Evolutionary conservation across 2,113 vertebrate species (phyloP), one percentile per base, ranked within the genome.

Genomic region (Turnix velox): DNA sequence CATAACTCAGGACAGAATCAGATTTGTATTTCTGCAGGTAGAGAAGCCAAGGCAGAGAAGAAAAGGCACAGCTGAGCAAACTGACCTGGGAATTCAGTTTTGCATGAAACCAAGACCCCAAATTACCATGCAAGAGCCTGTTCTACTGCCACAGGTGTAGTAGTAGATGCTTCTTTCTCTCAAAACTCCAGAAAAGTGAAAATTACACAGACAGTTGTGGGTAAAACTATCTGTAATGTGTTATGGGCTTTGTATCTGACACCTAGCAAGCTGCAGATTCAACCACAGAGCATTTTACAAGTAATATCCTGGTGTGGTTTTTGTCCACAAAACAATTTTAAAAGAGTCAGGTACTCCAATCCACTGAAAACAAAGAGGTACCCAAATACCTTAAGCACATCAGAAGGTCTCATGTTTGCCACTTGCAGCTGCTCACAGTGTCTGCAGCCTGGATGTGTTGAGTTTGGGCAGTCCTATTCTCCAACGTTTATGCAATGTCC

Each of bases 401-500:
- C 30, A 24, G 42, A 73, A 86, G 30, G 9, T 20, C 20, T 13
- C 17, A 43, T 57, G 15, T 37, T 71, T 74, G 51, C 33, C 67
- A 46, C 43, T 37, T 59, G n/a, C 43, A 74, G 59, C 54, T 40
- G 1, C 17, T n/a, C 33, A 7, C 1, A 4, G 14, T 20, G 42
- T 14, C 4, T 59, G 31, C 37, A 84, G 63, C 14, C 30, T 49
- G 18, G 58, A 17, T 8, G 59, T 40, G 14, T 2, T 83, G 37
- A 13, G 20, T 48, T 39, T 25, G 46, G 30, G 33, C 40, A 82
- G 4, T 12, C 25, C 49, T 42, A 7, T 28, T 43, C 40, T 16
- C 10, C 49, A 30, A 4, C 18, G 25, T 25, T 46, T 37, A 16
- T 0, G 0, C 7, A 37, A 10, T 1, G 4, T 24, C 22, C 39